Evolutionary conservation across 2,888 invertebrate genomes (phyloP), one percentile per base, ranked within the genome.

Genomic region (Acleris cristana): DNA sequence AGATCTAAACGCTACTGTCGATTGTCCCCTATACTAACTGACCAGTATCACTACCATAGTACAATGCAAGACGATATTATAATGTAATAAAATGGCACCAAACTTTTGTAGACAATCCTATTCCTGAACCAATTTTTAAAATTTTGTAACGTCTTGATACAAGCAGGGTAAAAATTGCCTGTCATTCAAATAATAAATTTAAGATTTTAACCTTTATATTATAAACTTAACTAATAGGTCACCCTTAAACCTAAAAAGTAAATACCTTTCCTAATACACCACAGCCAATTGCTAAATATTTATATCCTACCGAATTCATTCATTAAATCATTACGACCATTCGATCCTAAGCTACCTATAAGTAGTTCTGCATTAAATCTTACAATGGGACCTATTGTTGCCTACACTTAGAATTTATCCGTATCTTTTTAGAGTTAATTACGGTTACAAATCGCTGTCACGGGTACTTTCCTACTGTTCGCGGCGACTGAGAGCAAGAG

Each of bases 141-240:
- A 76, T 85, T 85, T 87, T 76, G 79, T 87, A 80, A 83, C 78
- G 76, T 87, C 85, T 84, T 84, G 85, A 85, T 84, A 82, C 84
- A 88, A 85, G 86, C 91, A 90, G 90, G 90, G 90, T 90, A 90
- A 81, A 72, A 78, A 81, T 84, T 88, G 90, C 91, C 89, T 90
- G 86, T 83, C 84, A 83, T 81, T 85, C 81, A 80, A 77, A 78
- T 79, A 81, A 82, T 80, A 84, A 82, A 81, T 79, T 84, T 83
- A 86, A 84, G 83, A 76, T 78, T 74, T 80, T 81, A 81, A 80
- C 49, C 58, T 67, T 67, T 81, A 78, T 76, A 77, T 62, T 49
- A 48, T 67, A 66, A 34, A n/a, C 12, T n/a, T 57, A 60, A 26
- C 53, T 65, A 61, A 60, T 21, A 67, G 63, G 40, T 54, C 60